phyloP scores from a whole-genome alignment of 1,140 invertebrate genomes.

The Drepana arcuata region DNA sequence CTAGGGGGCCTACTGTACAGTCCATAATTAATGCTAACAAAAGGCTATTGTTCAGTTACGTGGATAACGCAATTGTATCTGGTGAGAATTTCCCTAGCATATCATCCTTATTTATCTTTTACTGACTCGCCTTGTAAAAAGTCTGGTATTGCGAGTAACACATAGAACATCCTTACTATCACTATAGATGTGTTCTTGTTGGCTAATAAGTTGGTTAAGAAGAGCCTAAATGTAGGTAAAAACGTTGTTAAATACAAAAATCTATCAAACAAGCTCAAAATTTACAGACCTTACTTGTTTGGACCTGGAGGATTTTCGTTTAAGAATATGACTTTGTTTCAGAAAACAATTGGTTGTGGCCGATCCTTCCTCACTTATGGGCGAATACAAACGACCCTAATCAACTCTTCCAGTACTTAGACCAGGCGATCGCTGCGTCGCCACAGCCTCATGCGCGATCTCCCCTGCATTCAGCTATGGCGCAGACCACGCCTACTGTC shows the following conservation, averaged over 20 bases:
- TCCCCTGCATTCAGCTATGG: conserved; percentile 84
- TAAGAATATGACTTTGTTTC: conserved; percentile 39
- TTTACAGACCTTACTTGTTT: no score
- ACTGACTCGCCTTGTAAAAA: no score
- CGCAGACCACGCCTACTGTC: conserved; percentile 82
- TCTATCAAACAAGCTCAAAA: no score
- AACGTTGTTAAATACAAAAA: no score
- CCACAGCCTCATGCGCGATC: conserved; percentile 61
- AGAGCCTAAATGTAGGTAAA: no score
- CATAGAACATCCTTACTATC: no score
- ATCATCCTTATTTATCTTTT: no score
- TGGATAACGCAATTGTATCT: conserved; percentile 70
- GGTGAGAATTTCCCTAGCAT: no score
- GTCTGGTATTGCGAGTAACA: no score
- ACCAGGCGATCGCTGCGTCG: conserved; percentile 43
- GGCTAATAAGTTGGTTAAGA: no score
- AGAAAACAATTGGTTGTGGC: conserved; percentile 82
- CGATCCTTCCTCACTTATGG: conserved; percentile 79
- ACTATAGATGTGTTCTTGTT: no score
- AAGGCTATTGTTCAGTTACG: conserved; percentile 78
- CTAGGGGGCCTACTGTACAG: conserved; percentile 73
- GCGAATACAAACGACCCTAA: conserved; percentile 73
- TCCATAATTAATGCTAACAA: conserved; percentile 75
- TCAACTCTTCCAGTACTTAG: conserved; percentile 74
- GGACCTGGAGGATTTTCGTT: no score